Evolutionary conservation across 2,888 invertebrate species (phyloP), one percentile per base, ranked within the genome.

Genomic region (Watsonalla cultraria): DNA sequence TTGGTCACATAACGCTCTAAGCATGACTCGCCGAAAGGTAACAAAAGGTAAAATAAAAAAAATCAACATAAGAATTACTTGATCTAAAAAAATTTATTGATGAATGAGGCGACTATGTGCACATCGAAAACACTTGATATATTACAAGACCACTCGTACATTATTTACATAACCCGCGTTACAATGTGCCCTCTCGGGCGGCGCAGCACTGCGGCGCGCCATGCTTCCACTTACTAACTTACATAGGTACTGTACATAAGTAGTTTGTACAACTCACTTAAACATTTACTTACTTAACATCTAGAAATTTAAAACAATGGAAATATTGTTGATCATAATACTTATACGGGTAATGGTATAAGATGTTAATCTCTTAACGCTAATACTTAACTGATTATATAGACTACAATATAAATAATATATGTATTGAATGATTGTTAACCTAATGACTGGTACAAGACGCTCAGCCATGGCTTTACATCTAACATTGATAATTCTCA

Each of bases 51-150:
- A 61, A 54, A 59, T 65, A 68, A 56, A 61, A 59, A 68, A 56
- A 75, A 75, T 76, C 68, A 62, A 75, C 80, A 82, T 75, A 65
- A 63, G 79, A 78, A 74, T 62, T 74, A 68, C 78, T 76, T 86
- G 86, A 86, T 90, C 91, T 89, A 91, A 86, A 24, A 90, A 89
- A 90, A 86, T 89, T 87, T 90, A 88, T 90, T 90, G 87, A 87
- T 89, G 86, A 89, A 90, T 84, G 89, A 90, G 87, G 88, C 89
- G 90, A 90, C 90, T 90, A 91, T 90, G 90, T 91, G 90, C 90
- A 91, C 90, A 89, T 87, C 84, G 84, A 88, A 89, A 89, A 87
- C 86, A 88, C 85, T 86, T 85, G 86, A 84, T 87, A 84, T 82
- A 81, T 84, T 86, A 89, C 86, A 89, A 76, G 78, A 85, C 78